Evolutionary conservation across 2,113 vertebrate genomes (phyloP).

Genomic region (Miniopterus natalensis): DNA sequence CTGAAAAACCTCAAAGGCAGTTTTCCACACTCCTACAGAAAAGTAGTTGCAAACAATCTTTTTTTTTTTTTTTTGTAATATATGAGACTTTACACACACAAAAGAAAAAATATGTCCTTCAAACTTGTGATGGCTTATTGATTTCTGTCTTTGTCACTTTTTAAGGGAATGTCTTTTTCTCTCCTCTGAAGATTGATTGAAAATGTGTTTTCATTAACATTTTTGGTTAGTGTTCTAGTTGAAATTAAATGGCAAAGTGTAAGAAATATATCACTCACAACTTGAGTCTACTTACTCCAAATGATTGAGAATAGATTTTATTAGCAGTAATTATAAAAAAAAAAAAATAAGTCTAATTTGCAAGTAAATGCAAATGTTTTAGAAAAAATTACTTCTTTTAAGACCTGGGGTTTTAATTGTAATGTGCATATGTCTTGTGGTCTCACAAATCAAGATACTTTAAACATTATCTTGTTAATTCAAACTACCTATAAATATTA

Average conservation of each 20-base stretch:
- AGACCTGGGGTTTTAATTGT: not conserved
- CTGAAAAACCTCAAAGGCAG: not conserved
- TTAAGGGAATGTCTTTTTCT: not conserved
- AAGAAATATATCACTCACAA: conserved; percentile 38
- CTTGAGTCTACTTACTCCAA: not conserved
- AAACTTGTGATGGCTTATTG: not conserved
- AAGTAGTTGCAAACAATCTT: not conserved
- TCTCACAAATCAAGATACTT: not conserved
- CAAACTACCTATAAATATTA: not conserved
- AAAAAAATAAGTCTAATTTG: not conserved
- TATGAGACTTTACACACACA: not conserved
- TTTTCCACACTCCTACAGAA: not conserved
- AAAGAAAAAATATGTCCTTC: not conserved
- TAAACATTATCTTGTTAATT: not conserved
- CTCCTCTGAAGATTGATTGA: not conserved
- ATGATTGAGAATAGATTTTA: conserved; percentile 33
- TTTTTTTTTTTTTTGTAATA: not conserved
- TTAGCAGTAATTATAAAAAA: not conserved
- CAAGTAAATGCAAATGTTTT: not conserved
- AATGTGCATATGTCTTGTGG: not conserved
- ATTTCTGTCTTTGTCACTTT: conserved; percentile 13
- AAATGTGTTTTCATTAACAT: conserved; percentile 64
- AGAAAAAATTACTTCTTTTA: not conserved
- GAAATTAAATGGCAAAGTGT: conserved; percentile 45
- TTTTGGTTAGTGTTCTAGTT: conserved; percentile 49